These are phyloP conservation scores for Fragariocoptes setiger DNA, from an alignment of 1,140 invertebrate species.

Conservation along the genomic window DNA sequence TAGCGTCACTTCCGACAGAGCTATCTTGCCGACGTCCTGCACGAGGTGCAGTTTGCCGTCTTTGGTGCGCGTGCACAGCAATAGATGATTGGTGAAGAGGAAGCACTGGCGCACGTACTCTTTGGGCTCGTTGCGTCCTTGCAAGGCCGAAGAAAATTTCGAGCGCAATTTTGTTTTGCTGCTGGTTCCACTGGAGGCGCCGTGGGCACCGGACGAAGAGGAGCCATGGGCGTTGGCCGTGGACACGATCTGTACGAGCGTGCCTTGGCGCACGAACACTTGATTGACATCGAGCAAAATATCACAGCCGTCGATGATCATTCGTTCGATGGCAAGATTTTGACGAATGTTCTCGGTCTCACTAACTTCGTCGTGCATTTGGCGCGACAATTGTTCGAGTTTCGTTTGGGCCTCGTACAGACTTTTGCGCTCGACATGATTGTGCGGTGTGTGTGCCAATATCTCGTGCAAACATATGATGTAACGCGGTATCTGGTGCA, in stretches of 20 bases:
- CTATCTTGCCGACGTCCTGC: constrained; percentile 37
- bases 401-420: constrained; percentile 57
- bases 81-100: constrained; percentile 55
- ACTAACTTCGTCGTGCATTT: constrained; percentile 61
- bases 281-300: constrained; percentile 75
- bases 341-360: constrained; percentile 76
- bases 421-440: constrained; percentile 68
- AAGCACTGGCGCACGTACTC: constrained; percentile 44
- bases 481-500: constrained; percentile 76
- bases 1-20: constrained; percentile 44
- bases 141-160: too few species aligned
- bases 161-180: too few species aligned
- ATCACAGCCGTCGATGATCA: constrained; percentile 81
- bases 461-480: constrained; percentile 69
- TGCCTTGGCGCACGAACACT: constrained; percentile 42
- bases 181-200: too few species aligned
- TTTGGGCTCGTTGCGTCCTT: too few species aligned
- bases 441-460: constrained; percentile 62
- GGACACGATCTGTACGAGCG: constrained; percentile 8
- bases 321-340: constrained; percentile 64
- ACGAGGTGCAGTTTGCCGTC: constrained; percentile 53
- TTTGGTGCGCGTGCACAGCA: constrained; percentile 42
- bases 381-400: constrained; percentile 51
- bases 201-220: too few species aligned
- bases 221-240: too few species aligned